phyloP scores from a whole-genome alignment of 2,888 invertebrate genomes.

The Drosophila emarginata region DNA sequence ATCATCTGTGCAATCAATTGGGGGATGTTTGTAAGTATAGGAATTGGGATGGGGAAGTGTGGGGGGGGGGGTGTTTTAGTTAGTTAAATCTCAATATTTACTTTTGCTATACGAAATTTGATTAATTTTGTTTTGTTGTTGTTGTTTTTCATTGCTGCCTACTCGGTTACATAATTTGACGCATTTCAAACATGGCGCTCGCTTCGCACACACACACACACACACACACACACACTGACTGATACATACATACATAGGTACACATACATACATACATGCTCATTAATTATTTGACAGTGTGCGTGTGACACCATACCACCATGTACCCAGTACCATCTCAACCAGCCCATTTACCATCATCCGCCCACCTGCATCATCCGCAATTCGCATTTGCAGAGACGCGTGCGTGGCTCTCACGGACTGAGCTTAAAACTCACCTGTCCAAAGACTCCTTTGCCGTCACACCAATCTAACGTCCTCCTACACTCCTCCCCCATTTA shows the following conservation, averaged over 20 bases:
- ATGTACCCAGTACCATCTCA: not conserved
- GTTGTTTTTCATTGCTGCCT: slow-evolving; percentile 3
- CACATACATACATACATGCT: slow-evolving; percentile 29
- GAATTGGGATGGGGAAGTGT: no score
- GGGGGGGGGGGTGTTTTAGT: not conserved
- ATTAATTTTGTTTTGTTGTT: slow-evolving; percentile 8
- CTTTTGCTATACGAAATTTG: slow-evolving; percentile 5
- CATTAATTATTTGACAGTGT: slow-evolving; percentile 56
- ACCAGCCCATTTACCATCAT: not conserved
- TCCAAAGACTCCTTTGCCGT: slow-evolving; percentile 8
- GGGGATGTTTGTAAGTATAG: no score
- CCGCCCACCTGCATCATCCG: slow-evolving; percentile 46
- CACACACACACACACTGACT: slow-evolving; percentile 22
- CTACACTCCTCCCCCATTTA: not conserved
- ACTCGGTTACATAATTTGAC: slow-evolving; percentile 47
- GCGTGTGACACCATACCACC: not conserved
- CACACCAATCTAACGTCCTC: not conserved
- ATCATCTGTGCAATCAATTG: no score
- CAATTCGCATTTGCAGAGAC: slow-evolving; percentile 27
- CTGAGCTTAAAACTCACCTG: slow-evolving; percentile 36
- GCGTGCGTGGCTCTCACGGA: slow-evolving; percentile 43
- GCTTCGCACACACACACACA: slow-evolving; percentile 22
- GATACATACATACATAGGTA: slow-evolving; percentile 17
- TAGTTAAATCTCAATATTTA: slow-evolving; percentile 8
- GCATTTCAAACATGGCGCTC: slow-evolving; percentile 30